phyloP scores from a whole-genome alignment of 2,888 invertebrate genomes.

The Drosophila villosipedis region DNA sequence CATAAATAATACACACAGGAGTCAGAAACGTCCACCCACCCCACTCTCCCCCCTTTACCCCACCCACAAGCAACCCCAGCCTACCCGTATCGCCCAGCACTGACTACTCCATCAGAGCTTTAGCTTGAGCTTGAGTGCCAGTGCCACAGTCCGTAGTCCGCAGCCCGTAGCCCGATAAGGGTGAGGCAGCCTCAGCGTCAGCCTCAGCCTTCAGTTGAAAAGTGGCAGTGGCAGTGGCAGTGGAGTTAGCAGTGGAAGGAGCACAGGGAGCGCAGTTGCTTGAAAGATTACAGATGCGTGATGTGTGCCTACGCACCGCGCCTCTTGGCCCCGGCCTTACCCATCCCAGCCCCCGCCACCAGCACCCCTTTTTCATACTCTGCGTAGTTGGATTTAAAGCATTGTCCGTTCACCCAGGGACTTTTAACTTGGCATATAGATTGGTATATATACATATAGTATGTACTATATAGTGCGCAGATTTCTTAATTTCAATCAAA shows the following conservation, averaged over 20 bases:
- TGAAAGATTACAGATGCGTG: conserved; percentile 17
- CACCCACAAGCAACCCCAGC: neutral
- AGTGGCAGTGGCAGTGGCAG: neutral
- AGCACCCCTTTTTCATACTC: conserved; percentile 4
- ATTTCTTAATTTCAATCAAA: neutral
- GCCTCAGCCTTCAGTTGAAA: neutral
- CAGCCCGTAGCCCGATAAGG: conserved; percentile 25
- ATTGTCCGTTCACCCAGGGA: neutral
- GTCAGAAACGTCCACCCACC: conserved; percentile 6
- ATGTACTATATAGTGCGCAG: neutral
- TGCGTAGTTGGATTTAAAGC: neutral
- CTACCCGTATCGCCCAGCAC: conserved; percentile 5
- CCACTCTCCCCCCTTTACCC: neutral
- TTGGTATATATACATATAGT: neutral
- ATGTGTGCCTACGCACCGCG: conserved; percentile 37
- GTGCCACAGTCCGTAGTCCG: conserved; percentile 11
- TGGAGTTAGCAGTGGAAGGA: neutral
- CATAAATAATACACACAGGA: conserved; percentile 82
- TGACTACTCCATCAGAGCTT: conserved; percentile 54
- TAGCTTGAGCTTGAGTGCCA: conserved; percentile 51
- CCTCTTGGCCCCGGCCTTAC: neutral
- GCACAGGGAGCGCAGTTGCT: conserved; percentile 6
- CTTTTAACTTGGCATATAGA: neutral
- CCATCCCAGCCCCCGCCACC: neutral
- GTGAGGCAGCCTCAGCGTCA: conserved; percentile 13